phyloP scores from a whole-genome alignment of 2,888 invertebrate species.

The Deroplatys truncata region DNA sequence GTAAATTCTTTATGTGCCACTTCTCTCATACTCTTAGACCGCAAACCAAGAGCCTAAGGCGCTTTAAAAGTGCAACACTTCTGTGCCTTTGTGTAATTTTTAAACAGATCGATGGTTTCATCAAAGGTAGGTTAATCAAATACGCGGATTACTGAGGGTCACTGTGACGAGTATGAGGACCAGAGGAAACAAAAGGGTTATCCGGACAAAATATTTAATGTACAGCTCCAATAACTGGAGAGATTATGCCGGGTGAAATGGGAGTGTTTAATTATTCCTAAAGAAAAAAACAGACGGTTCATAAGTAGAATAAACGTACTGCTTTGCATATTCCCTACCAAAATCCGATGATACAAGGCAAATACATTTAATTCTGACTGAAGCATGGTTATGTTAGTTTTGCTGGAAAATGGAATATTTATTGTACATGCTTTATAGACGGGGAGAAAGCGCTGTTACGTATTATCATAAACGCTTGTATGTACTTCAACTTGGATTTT shows the following conservation, averaged over 20 bases:
- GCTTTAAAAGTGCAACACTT: neutral
- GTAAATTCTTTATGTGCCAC: neutral
- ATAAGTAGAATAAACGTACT: too few species aligned
- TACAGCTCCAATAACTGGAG: neutral
- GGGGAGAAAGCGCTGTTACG: too few species aligned
- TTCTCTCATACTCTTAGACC: neutral
- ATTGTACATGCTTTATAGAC: too few species aligned
- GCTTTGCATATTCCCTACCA: too few species aligned
- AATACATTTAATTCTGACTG: too few species aligned
- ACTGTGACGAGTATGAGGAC: neutral
- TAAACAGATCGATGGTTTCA: neutral
- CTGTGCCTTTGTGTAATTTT: neutral
- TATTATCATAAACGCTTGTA: too few species aligned
- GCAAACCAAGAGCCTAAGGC: neutral
- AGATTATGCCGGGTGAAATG: neutral
- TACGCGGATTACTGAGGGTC: neutral
- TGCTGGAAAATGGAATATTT: too few species aligned
- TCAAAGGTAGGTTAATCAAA: neutral
- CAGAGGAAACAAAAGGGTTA: neutral
- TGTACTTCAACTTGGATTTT: too few species aligned
- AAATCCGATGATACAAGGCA: too few species aligned
- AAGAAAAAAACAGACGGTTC: neutral
- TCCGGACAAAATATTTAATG: neutral
- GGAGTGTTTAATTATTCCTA: neutral
- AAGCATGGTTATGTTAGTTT: too few species aligned